Evolutionary conservation across 2,113 vertebrate genomes (phyloP), one percentile per base, ranked within the genome.

Genomic region (human (Homo sapiens)): DNA sequence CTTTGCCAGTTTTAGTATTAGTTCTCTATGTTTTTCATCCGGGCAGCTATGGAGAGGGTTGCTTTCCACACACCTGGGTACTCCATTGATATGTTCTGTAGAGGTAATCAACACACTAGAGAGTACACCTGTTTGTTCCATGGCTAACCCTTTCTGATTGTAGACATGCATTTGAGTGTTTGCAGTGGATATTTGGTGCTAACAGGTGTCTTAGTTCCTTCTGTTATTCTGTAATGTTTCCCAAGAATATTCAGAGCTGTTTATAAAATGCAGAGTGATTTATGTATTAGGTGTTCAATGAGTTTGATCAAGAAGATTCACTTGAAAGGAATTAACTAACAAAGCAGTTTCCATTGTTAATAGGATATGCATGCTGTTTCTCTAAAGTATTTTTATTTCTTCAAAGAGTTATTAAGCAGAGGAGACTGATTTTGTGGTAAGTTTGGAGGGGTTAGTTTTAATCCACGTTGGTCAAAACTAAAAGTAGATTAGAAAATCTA

Each of bases 371-470:
- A 75, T 8, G 72, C 45, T 18, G 27, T 92, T 80, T 93, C 38
- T 76, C 25, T 76, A 59, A 93, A 94, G 48, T 83, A 92, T 70
- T 88, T 94, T 84, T 76, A 82, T 83, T 93, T 97, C 13, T 87
- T 94, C 45, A 92, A 66, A 86, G 52, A 94, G 48, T 93, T 81
- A 73, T 22, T 78, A 68, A 80, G 94, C 64, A 93, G 79, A 78
- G 35, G 32, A 94, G 90, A 17, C 38, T 95, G 43, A 81, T 89
- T 94, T 92, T 96, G 32, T 97, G 48, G 35, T 96, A 92, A 92
- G 4, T 97, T 97, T 88, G 55, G 45, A 92, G 52, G 11, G 57
- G 16, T 92, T 91, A 82, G 30, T 64, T 96, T 84, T 90, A 89
- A 61, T 93, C 20, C 57, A 17, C 97, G 13, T 88, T 93, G 10